These are phyloP conservation scores for Clepsis dumicolana DNA, from an alignment of 2,888 invertebrate species.

Conservation along the genomic window DNA sequence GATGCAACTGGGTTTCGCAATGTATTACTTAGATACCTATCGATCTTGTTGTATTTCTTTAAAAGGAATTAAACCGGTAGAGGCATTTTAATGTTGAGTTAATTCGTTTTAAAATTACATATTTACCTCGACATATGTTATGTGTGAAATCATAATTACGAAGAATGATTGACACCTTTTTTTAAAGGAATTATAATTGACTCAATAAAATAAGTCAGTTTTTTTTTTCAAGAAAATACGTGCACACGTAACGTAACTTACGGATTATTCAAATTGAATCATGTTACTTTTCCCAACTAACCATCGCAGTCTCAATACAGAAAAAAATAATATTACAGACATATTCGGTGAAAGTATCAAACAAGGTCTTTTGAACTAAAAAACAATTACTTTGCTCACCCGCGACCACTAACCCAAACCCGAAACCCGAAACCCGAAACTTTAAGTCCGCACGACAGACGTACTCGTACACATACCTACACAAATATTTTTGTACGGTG, in stretches of 20 bases:
- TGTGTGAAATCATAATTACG: neutral
- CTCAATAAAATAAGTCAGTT: neutral
- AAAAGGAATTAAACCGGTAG: constrained; percentile 30
- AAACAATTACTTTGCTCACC: too few relatives aligned
- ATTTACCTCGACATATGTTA: neutral
- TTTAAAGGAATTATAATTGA: neutral
- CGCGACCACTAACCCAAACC: too few relatives aligned
- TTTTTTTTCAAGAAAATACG: neutral
- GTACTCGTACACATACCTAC: too few relatives aligned
- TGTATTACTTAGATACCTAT: constrained; percentile 21
- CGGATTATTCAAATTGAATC: neutral
- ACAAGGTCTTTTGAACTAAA: too few relatives aligned
- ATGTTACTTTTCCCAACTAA: neutral
- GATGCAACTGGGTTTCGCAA: constrained; percentile 42
- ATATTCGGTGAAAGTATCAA: too few relatives aligned
- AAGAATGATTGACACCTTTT: neutral
- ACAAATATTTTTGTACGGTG: too few relatives aligned
- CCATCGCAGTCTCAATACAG: too few relatives aligned
- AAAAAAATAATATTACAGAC: too few relatives aligned
- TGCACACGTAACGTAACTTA: neutral
- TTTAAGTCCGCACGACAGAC: too few relatives aligned
- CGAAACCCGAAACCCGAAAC: too few relatives aligned
- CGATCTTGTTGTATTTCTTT: constrained; percentile 29
- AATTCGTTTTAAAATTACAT: constrained; percentile 4
- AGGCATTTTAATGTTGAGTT: constrained; percentile 25